Conservation (phyloP, 2,888 invertebrate genomes). For the Cylloceria caligata region DNA sequence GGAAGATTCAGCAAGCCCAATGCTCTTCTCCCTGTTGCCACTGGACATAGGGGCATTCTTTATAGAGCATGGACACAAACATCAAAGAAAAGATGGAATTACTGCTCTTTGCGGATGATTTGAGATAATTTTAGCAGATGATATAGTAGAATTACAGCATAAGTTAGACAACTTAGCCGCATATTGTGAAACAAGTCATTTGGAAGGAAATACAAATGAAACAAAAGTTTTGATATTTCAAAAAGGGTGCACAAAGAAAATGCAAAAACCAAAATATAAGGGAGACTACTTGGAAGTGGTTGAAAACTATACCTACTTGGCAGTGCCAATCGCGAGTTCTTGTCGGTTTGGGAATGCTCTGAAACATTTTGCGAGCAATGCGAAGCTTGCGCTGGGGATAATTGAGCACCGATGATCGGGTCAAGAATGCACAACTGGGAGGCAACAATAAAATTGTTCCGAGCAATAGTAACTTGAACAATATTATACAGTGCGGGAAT, state of each 20-base stretch:
- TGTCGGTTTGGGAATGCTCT: not conserved
- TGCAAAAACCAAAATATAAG: not conserved
- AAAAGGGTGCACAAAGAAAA: not conserved
- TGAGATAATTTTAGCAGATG: constrained; percentile 15
- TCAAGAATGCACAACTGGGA: not conserved
- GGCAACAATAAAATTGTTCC: not conserved
- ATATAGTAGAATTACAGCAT: constrained; percentile 18
- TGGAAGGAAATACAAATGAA: not conserved
- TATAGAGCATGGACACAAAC: not conserved
- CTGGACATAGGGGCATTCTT: not conserved
- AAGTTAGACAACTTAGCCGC: constrained; percentile 21
- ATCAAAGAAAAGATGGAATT: constrained; percentile 17
- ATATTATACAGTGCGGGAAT: not conserved
- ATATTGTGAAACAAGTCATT: not conserved
- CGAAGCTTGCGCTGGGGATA: not conserved
- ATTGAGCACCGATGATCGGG: not conserved
- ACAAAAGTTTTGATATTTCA: not conserved
- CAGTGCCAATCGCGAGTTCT: not conserved
- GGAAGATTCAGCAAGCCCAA: not conserved
- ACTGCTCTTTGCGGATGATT: constrained; percentile 46
- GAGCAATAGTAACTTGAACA: not conserved
- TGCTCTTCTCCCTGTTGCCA: not conserved
- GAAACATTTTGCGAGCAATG: not conserved
- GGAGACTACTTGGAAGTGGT: not conserved
- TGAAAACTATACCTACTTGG: not conserved